Evolutionary conservation across 2,113 vertebrate genomes (phyloP).

Genomic region (Pterophyllum scalare): DNA sequence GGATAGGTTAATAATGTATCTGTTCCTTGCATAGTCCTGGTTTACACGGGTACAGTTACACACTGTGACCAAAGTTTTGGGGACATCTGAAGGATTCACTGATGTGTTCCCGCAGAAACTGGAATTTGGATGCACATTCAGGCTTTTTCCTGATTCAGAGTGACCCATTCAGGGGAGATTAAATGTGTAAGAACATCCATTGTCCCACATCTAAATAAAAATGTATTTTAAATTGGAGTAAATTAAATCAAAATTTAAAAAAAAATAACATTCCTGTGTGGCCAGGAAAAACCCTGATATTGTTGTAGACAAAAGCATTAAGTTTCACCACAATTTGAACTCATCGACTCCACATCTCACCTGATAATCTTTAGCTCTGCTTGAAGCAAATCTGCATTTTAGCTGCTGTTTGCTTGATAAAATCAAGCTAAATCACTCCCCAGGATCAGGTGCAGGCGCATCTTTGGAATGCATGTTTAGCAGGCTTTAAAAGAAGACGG

Average conservation of each 20-base stretch:
- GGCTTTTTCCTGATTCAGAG: not conserved
- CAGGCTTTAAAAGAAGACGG: not conserved
- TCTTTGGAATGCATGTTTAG: not conserved
- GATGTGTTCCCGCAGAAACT: not conserved
- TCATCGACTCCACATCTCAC: not conserved
- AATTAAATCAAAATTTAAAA: not conserved
- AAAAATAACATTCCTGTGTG: not conserved
- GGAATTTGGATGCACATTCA: not conserved
- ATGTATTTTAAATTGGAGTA: not conserved
- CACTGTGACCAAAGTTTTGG: not conserved
- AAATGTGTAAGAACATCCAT: not conserved
- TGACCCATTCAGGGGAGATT: too few relatives aligned
- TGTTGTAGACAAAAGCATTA: not conserved
- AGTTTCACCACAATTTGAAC: not conserved
- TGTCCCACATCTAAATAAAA: not conserved
- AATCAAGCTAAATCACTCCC: not conserved
- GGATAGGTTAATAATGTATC: not conserved
- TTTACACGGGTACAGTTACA: not conserved
- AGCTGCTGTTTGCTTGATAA: not conserved
- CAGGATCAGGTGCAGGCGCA: not conserved
- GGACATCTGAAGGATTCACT: not conserved
- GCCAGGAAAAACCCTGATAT: not conserved
- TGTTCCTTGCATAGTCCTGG: not conserved
- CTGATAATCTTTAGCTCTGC: not conserved
- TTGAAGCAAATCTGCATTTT: not conserved